Evolutionary conservation across 2,888 invertebrate species (phyloP).

Genomic region (Caenorhabditis sulstoni): DNA sequence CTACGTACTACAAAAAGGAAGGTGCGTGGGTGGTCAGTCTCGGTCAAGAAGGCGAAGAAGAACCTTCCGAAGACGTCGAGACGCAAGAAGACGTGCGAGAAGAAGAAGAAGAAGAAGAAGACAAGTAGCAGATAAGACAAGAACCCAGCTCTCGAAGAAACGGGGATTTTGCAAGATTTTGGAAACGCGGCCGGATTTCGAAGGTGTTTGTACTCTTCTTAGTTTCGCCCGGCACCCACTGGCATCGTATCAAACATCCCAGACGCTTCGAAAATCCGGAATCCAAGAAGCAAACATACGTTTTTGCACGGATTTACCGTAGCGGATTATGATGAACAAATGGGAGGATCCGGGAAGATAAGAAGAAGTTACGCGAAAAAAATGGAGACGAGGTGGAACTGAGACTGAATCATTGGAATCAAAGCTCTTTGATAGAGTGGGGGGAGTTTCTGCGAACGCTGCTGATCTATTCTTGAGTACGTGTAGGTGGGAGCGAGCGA

Average conservation of each 20-base stretch:
- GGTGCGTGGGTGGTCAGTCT: constrained; percentile 26
- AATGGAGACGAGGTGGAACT: neutral
- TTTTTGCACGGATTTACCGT: neutral
- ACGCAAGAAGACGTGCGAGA: too few relatives aligned
- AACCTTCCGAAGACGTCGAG: neutral
- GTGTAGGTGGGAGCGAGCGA: too few relatives aligned
- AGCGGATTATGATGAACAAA: neutral
- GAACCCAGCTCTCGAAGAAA: too few relatives aligned
- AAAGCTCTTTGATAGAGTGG: too few relatives aligned
- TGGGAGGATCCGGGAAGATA: neutral
- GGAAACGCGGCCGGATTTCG: neutral
- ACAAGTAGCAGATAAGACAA: too few relatives aligned
- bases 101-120: too few relatives aligned
- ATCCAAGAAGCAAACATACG: too few relatives aligned
- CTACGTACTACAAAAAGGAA: constrained; percentile 15
- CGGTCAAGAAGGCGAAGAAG: neutral
- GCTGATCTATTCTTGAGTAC: too few relatives aligned
- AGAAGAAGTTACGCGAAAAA: neutral
- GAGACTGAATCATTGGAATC: constrained; percentile 4
- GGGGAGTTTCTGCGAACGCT: too few relatives aligned
- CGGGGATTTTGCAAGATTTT: constrained; percentile 1
- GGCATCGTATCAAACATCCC: constrained; percentile 27
- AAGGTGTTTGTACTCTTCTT: constrained; percentile 17
- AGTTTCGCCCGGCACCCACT: neutral
- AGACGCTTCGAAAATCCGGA: too few relatives aligned